A percentile compares a stretch with the other conserved stretches of the same genome.
Conservation (phyloP, 2,888 invertebrate genomes). For the Autographa gamma region DNA sequence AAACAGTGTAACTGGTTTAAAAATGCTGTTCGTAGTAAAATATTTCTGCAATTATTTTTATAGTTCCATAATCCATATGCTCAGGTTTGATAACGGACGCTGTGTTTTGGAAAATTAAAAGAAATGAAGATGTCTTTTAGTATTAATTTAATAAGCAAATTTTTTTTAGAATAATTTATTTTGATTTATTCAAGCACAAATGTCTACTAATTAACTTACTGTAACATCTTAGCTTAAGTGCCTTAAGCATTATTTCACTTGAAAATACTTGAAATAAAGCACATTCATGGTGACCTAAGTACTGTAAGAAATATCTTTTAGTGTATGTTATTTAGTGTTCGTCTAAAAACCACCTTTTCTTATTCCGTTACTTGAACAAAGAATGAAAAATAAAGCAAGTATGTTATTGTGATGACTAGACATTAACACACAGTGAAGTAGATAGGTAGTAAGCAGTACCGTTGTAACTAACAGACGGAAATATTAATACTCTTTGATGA, state of each 20-base stretch:
- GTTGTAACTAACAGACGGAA: slow-evolving; percentile 59
- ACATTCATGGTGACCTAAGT: not conserved
- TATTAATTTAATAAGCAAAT: not conserved
- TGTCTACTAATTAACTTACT: not conserved
- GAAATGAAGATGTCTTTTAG: not conserved
- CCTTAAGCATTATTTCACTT: not conserved
- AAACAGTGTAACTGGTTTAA: slow-evolving; percentile 37
- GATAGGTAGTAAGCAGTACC: slow-evolving; percentile 40
- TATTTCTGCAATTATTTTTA: slow-evolving; percentile 13
- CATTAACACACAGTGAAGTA: slow-evolving; percentile 29
- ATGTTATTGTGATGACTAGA: slow-evolving; percentile 32
- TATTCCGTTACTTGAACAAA: slow-evolving; percentile 47
- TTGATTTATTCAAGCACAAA: not conserved
- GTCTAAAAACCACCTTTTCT: slow-evolving; percentile 6
- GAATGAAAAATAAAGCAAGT: slow-evolving; percentile 34
- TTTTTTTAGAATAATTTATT: not conserved
- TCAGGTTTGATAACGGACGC: slow-evolving; percentile 13
- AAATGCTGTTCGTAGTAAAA: slow-evolving; percentile 18
- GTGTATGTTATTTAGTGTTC: not conserved
- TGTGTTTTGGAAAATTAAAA: slow-evolving; percentile 2
- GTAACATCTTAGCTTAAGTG: not conserved
- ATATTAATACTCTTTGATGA: slow-evolving; percentile 58
- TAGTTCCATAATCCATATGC: not conserved
- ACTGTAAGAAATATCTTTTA: not conserved
- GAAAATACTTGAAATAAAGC: not conserved